A percentile compares a stretch with the other conserved stretches of the same genome.
phyloP scores from a whole-genome alignment of 2,797 vertebrate species.

The Coendou prehensilis region DNA sequence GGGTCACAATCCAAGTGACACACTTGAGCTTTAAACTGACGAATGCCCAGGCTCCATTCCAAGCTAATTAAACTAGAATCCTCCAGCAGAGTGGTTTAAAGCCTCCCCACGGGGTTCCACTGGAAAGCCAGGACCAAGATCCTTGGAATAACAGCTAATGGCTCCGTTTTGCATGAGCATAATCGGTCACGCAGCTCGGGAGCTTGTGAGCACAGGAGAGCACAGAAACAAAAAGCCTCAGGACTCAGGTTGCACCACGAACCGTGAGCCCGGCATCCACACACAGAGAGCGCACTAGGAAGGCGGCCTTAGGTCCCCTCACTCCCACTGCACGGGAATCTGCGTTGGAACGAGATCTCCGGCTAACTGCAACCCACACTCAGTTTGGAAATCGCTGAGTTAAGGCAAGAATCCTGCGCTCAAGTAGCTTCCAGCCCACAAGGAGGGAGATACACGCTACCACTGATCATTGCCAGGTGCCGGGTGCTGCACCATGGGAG shows the following conservation, averaged over 20 bases:
- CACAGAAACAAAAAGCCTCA: rapidly evolving
- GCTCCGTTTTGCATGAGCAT: neutral
- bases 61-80: constrained; percentile 27
- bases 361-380: neutral
- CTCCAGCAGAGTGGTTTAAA: neutral
- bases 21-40: constrained; percentile 12
- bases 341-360: neutral
- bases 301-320: rapidly evolving
- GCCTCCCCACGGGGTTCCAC: neutral
- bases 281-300: neutral
- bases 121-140: neutral
- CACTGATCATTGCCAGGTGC: neutral
- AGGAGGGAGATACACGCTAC: neutral
- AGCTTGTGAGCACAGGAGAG: neutral
- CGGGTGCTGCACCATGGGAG: neutral
- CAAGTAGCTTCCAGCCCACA: neutral
- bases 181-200: neutral
- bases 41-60: neutral
- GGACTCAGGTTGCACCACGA: neutral
- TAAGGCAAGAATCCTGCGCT: neutral
- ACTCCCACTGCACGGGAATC: neutral
- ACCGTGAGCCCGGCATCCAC: no score
- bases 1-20: neutral
- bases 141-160: neutral
- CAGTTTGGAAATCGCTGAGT: neutral